Conservation (phyloP, 1,140 invertebrate species). For the Halesus radiatus region DNA sequence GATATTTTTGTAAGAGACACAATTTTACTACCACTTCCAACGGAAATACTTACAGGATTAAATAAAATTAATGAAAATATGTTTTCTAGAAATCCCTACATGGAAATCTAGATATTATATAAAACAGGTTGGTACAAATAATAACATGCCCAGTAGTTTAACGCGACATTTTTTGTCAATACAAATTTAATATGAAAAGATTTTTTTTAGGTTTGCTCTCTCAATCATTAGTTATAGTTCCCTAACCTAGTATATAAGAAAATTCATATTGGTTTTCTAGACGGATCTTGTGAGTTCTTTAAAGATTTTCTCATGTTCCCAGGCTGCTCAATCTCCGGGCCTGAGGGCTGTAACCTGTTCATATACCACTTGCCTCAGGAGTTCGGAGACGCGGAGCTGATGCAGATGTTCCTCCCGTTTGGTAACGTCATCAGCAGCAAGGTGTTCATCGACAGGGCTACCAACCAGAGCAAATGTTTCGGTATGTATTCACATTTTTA, state of each 20-base stretch:
- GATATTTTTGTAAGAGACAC: neutral
- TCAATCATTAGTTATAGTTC: neutral
- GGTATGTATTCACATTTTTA: conserved; percentile 77
- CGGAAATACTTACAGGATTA: too few species aligned
- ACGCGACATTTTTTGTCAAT: too few species aligned
- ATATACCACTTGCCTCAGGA: conserved; percentile 99
- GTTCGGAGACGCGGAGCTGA: conserved; percentile 97
- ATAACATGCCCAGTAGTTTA: too few species aligned
- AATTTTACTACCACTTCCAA: too few species aligned
- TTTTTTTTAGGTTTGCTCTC: too few species aligned
- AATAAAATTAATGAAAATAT: too few species aligned
- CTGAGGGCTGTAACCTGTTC: conserved; percentile 99
- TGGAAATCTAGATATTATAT: too few species aligned
- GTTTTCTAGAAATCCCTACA: too few species aligned
- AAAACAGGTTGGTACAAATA: too few species aligned
- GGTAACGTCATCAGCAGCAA: conserved; percentile 99
- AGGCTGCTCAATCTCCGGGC: conserved; percentile 95
- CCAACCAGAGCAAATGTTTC: conserved; percentile 99
- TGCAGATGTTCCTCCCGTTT: conserved; percentile 99
- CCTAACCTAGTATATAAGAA: neutral
- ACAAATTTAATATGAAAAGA: too few species aligned
- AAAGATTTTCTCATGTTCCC: conserved; percentile 79
- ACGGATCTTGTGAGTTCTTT: conserved; percentile 72
- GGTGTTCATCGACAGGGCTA: conserved; percentile 99
- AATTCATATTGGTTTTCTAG: conserved; percentile 62